These are phyloP conservation scores for Xanthorhoe spadicearia DNA, from an alignment of 2,888 invertebrate genomes.

Conservation along the genomic window DNA sequence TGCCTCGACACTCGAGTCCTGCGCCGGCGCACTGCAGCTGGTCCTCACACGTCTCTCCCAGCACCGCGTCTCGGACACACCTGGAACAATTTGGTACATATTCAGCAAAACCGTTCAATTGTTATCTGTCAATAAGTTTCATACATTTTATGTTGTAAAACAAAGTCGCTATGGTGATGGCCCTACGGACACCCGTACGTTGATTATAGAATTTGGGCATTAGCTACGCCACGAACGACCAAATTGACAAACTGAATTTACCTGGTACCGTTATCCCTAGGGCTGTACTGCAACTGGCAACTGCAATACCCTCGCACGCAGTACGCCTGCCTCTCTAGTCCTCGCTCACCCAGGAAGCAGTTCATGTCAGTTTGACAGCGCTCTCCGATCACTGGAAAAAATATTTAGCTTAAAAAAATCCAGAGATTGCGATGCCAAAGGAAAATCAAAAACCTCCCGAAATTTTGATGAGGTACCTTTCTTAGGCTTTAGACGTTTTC, in stretches of 20 bases:
- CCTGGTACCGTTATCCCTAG: constrained; percentile 79
- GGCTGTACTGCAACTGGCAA: constrained; percentile 76
- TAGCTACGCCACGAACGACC: no score
- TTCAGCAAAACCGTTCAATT: no score
- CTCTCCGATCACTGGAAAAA: constrained; percentile 71
- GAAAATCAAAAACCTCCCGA: no score
- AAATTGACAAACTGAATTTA: constrained; percentile 38
- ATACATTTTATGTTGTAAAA: no score
- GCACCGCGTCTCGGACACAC: constrained; percentile 73
- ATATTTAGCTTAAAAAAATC: background rate
- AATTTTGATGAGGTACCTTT: no score
- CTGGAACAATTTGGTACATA: constrained; percentile 48
- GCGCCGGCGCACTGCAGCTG: constrained; percentile 77
- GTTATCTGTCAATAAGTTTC: no score
- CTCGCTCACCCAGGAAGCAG: constrained; percentile 69
- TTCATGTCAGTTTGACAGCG: constrained; percentile 76
- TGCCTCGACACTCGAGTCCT: constrained; percentile 73
- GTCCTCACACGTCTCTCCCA: constrained; percentile 77
- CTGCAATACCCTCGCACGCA: constrained; percentile 79
- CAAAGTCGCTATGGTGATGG: no score
- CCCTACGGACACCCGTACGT: no score
- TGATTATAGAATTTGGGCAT: no score
- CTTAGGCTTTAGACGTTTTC: no score
- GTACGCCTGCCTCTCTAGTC: constrained; percentile 67
- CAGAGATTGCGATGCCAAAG: no score